These are phyloP conservation scores for Mustela lutreola DNA, from an alignment of 2,113 vertebrate genomes.

Conservation along the genomic window DNA sequence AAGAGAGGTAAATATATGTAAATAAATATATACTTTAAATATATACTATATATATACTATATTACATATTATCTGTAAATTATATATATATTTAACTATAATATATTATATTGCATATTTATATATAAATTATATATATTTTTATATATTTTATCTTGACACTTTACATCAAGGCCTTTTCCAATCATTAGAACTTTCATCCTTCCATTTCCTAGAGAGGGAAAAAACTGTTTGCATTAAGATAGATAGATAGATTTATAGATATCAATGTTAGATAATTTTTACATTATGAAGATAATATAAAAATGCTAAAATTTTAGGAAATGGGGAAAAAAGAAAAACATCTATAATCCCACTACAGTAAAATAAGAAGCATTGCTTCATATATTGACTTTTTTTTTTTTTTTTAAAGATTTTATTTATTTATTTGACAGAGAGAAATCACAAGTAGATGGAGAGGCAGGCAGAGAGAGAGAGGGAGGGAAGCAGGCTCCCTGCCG, in stretches of 20 bases:
- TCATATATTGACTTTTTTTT: not conserved
- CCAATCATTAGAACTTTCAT: not conserved
- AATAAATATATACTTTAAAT: too few relatives aligned
- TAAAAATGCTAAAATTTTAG: constrained; percentile 1
- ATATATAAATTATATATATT: too few relatives aligned
- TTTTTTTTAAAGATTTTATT: too few relatives aligned
- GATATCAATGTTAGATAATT: not conserved
- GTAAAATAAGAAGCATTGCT: not conserved
- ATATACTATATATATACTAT: not conserved
- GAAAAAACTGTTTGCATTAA: constrained; percentile 6
- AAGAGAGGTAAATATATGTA: too few relatives aligned
- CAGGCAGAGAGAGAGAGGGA: too few relatives aligned
- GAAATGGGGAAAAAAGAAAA: constrained; percentile 32
- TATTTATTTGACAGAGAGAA: too few relatives aligned
- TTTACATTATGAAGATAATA: constrained; percentile 26
- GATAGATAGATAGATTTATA: not conserved
- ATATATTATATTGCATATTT: not conserved
- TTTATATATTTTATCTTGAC: not conserved
- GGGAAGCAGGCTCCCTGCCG: too few relatives aligned
- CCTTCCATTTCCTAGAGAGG: not conserved
- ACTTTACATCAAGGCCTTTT: not conserved
- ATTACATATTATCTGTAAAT: not conserved
- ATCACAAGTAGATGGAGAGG: too few relatives aligned
- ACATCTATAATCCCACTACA: not conserved
- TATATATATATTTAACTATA: too few relatives aligned